Evolutionary conservation across 1,140 invertebrate species (phyloP).

Genomic region (silkworm (Bombyx mori)): ASM3026992v2 NC_085107.1:6079001-6079500

Average conservation of each 20-base stretch:
- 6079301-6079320: slow-evolving; percentile 89
- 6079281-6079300: slow-evolving; percentile 87
- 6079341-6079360: slow-evolving; percentile 81
- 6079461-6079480: slow-evolving; percentile 95
- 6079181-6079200: not conserved
- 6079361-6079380: slow-evolving; percentile 82
- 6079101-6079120: too few species aligned
- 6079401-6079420: slow-evolving; percentile 87
- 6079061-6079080: too few species aligned
- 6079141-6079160: too few species aligned
- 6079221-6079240: not conserved
- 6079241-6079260: not conserved
- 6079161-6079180: too few species aligned
- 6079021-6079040: too few species aligned
- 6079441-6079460: slow-evolving; percentile 96
- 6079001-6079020: too few species aligned
- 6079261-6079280: slow-evolving; percentile 74
- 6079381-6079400: slow-evolving; percentile 89
- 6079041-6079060: too few species aligned
- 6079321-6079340: slow-evolving; percentile 92
- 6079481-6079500: slow-evolving; percentile 96
- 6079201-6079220: not conserved
- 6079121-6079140: too few species aligned
- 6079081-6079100: too few species aligned
- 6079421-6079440: slow-evolving; percentile 91